Conservation (phyloP, 1,140 invertebrate species). For the Episyrphus balteatus region DNA sequence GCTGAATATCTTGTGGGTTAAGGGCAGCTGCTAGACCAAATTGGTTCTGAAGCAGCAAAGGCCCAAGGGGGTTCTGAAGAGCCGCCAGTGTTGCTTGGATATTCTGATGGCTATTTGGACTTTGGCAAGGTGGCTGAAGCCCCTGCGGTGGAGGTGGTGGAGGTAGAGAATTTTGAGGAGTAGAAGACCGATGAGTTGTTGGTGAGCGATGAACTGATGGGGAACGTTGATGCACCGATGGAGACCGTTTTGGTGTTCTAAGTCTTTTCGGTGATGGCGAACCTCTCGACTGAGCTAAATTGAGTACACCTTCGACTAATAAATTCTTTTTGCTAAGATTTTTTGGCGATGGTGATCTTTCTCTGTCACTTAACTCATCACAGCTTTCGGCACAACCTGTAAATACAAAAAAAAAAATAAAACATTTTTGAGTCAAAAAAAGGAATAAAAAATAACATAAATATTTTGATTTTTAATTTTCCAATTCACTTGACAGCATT, state of each 20-base stretch:
- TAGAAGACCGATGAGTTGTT: background rate
- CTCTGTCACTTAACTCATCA: constrained; percentile 16
- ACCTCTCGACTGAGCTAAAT: background rate
- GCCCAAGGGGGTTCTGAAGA: constrained; percentile 11
- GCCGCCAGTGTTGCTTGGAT: constrained; percentile 9
- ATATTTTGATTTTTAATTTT: constrained; percentile 34
- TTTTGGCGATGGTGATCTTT: constrained; percentile 15
- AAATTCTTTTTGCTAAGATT: constrained; percentile 24
- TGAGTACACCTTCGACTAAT: background rate
- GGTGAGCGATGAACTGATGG: background rate
- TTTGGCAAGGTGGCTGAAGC: background rate
- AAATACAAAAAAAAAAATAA: constrained; percentile 8
- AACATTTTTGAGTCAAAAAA: constrained; percentile 1
- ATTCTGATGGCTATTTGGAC: background rate
- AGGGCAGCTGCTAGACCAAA: constrained; percentile 12
- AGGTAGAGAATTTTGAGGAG: background rate
- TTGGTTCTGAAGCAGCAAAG: constrained; percentile 11
- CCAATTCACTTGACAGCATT: constrained; percentile 19
- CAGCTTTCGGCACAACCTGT: constrained; percentile 24
- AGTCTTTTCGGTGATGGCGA: background rate
- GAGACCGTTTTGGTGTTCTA: constrained; percentile 14
- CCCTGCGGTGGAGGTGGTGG: background rate
- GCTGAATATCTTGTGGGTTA: constrained; percentile 25
- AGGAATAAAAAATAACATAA: constrained; percentile 8
- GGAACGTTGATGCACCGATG: constrained; percentile 1